phyloP scores from a whole-genome alignment of 2,888 invertebrate species.

The Amaurobius ferox region DNA sequence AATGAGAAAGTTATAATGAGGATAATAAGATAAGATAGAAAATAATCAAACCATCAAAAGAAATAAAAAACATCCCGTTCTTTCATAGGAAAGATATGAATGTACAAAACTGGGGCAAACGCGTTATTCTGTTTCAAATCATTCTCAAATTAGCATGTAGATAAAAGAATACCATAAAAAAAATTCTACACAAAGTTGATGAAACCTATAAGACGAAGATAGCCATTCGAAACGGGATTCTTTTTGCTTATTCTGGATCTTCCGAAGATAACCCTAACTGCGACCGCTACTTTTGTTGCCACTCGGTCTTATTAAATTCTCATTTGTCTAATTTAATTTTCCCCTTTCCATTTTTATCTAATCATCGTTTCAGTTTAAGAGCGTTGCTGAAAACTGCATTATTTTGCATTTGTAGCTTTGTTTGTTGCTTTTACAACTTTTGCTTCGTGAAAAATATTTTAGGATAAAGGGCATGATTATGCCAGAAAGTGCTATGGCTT shows the following conservation, averaged over 20 bases:
- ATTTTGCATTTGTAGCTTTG: no score
- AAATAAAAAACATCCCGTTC: background rate
- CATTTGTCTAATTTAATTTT: conserved; percentile 3
- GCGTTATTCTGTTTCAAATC: background rate
- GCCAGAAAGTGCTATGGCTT: no score
- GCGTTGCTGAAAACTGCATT: no score
- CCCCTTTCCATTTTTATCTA: background rate
- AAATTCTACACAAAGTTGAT: background rate
- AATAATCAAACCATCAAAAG: background rate
- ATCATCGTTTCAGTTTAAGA: no score
- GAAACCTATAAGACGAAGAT: background rate
- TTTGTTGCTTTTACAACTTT: no score
- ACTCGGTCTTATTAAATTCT: background rate
- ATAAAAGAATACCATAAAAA: background rate
- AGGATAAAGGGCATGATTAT: no score
- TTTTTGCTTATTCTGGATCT: background rate
- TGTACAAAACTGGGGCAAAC: background rate
- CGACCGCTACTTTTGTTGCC: background rate
- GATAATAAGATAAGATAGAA: background rate
- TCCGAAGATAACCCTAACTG: background rate
- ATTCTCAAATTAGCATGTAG: background rate
- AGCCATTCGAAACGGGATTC: no score
- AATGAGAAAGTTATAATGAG: no score
- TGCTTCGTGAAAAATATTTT: no score
- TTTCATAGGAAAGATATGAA: background rate